Evolutionary conservation across 2,113 vertebrate genomes (phyloP), one percentile per base, ranked within the genome.

Genomic region (Psittacula cyanocephala): DNA sequence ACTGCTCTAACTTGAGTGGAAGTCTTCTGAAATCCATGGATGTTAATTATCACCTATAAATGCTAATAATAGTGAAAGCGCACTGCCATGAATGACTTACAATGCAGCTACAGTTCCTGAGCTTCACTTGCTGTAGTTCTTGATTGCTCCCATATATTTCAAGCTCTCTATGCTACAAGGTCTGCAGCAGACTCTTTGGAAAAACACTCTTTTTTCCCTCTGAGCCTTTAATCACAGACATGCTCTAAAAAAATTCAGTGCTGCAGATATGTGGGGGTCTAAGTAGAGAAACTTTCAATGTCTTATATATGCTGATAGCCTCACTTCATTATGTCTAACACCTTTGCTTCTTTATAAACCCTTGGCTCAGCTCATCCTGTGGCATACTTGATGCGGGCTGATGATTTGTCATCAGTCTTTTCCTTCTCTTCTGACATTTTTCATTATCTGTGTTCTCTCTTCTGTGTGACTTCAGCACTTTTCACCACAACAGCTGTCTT

Each of bases 241-340:
- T 1, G 6, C 5, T 43, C 5, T 22, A 64, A 88, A 69, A 49
- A 31, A 39, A 27, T 9, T 64, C 41, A 19, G 7, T 33, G 39
- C 33, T 57, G 47, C 41, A 80, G 62, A 19, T n/a, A 49, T 0
- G 0, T 0, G 3, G 60, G 20, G 11, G 8, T 25, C 20, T 41
- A 49, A 77, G 37, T 5, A 67, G 63, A 89, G 39, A 72, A 79
- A 49, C 2, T 52, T 76, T 12, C n/a, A 29, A 6, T 49, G 29
- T 41, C 17, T 12, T 8, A 10, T 46, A 25, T 43, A 41, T n/a
- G 19, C n/a, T 88, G 76, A 47, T 72, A 50, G 76, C 35, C 52
- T 72, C 75, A 19, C 47, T 57, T 82, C 71, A n/a, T 31, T 59
- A 13, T 6, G 17, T 47, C 63, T 44, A 37, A 74, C 68, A 81